Percentiles rank a stretch among this genome's conserved stretches.
phyloP scores from a whole-genome alignment of 2,113 vertebrate genomes.

The Chaenocephalus aceratus region DNA sequence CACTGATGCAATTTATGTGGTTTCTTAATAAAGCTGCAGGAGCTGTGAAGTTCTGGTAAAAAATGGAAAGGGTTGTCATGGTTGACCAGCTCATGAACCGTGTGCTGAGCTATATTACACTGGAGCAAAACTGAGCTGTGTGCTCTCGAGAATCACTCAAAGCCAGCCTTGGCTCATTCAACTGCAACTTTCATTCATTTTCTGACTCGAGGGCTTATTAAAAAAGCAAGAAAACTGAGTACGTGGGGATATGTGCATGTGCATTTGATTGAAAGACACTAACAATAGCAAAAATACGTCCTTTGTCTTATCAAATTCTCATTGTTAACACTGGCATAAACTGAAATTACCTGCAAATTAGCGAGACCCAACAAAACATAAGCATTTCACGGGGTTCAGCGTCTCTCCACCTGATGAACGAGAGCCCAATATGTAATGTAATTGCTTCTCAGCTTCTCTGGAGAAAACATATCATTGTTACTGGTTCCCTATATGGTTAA shows the following conservation, averaged over 20 bases:
- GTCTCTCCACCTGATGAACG: slow-evolving; percentile 15
- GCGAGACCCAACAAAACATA: background rate
- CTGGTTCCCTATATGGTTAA: slow-evolving; percentile 7
- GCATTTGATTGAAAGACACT: slow-evolving; percentile 8
- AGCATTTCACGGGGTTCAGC: background rate
- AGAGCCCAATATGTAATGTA: slow-evolving; percentile 29
- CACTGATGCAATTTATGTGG: slow-evolving; percentile 53
- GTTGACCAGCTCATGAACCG: slow-evolving; percentile 62
- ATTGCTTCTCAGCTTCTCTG: slow-evolving; percentile 12
- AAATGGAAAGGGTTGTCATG: slow-evolving; percentile 37
- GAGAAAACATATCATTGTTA: slow-evolving; percentile 19
- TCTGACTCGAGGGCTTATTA: background rate
- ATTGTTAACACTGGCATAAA: background rate
- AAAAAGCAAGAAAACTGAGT: background rate
- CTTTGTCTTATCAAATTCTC: background rate
- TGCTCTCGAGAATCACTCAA: slow-evolving; percentile 31
- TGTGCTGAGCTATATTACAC: slow-evolving; percentile 27
- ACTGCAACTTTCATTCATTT: slow-evolving; percentile 41
- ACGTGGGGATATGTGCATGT: background rate
- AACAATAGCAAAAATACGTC: background rate
- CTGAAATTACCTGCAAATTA: background rate
- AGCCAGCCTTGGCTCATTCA: slow-evolving; percentile 23
- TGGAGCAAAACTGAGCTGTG: slow-evolving; percentile 14
- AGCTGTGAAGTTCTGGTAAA: slow-evolving; percentile 41
- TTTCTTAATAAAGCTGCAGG: slow-evolving; percentile 59